Evolutionary conservation across 2,113 vertebrate species (phyloP).

Genomic region (Hemiscyllium ocellatum): DNA sequence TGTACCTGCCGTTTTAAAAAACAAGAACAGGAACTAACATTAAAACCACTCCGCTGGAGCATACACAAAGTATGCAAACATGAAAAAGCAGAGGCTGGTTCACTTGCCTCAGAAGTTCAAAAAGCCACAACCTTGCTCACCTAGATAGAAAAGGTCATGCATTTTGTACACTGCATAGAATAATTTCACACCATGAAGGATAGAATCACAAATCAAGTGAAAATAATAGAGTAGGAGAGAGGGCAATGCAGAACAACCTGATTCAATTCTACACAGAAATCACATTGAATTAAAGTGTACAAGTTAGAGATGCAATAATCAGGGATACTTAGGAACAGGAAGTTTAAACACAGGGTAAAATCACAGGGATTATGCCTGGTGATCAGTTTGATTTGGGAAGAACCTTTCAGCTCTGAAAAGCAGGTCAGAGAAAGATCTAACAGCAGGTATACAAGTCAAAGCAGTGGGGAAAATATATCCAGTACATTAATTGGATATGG

Average conservation of each 20-base stretch:
- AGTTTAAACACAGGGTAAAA: not conserved
- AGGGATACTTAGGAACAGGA: not conserved
- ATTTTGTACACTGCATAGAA: not conserved
- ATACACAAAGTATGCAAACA: not conserved
- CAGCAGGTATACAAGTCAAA: not conserved
- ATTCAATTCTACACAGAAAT: not conserved
- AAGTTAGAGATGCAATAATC: not conserved
- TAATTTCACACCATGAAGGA: not conserved
- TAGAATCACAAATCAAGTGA: not conserved
- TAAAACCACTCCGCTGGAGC: not conserved
- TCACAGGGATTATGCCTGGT: not conserved
- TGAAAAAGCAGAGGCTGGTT: not conserved
- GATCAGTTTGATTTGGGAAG: not conserved
- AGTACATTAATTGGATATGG: not conserved
- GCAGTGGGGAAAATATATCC: not conserved
- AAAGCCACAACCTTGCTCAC: not conserved
- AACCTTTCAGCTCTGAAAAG: not conserved
- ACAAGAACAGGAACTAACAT: conserved; percentile 18
- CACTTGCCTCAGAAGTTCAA: not conserved
- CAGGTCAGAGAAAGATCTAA: not conserved
- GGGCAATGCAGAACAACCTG: not conserved
- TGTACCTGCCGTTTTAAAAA: conserved; percentile 63
- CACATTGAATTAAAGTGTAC: not conserved
- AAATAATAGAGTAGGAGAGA: not conserved
- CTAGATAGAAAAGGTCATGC: not conserved